Percentiles rank a stretch among this genome's conserved stretches.
Evolutionary conservation across 2,113 vertebrate species (phyloP).

Genomic region (Verasper variegatus): DNA sequence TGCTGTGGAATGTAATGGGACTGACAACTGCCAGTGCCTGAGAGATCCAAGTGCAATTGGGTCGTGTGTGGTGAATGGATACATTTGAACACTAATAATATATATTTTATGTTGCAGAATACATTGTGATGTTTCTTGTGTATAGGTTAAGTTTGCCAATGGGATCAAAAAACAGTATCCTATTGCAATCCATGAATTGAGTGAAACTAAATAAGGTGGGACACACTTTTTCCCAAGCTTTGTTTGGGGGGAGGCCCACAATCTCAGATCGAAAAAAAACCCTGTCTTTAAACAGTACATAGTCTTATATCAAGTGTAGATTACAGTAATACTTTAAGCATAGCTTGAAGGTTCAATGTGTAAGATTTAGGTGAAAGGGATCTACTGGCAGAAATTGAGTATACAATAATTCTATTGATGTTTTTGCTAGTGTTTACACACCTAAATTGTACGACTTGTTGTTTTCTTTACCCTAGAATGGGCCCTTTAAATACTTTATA

Average conservation of each 20-base stretch:
- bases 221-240: too few relatives aligned
- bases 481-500: too few relatives aligned
- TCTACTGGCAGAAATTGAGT: too few relatives aligned
- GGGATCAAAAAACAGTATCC: not conserved
- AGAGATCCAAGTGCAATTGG: not conserved
- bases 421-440: too few relatives aligned
- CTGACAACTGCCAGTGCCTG: conserved; percentile 23
- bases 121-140: not conserved
- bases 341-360: too few relatives aligned
- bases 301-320: not conserved
- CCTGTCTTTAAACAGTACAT: not conserved
- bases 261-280: too few relatives aligned
- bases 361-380: too few relatives aligned
- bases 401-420: too few relatives aligned
- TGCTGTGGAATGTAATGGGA: conserved; percentile 15
- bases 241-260: too few relatives aligned
- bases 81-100: conserved; percentile 3
- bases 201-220: too few relatives aligned
- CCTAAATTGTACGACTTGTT: too few relatives aligned
- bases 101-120: not conserved
- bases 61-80: not conserved
- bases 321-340: not conserved
- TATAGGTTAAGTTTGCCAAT: not conserved
- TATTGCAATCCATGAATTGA: not conserved
- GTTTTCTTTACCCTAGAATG: too few relatives aligned